These are phyloP conservation scores for Diadromus collaris DNA, from an alignment of 2,888 invertebrate species.

Conservation along the genomic window DNA sequence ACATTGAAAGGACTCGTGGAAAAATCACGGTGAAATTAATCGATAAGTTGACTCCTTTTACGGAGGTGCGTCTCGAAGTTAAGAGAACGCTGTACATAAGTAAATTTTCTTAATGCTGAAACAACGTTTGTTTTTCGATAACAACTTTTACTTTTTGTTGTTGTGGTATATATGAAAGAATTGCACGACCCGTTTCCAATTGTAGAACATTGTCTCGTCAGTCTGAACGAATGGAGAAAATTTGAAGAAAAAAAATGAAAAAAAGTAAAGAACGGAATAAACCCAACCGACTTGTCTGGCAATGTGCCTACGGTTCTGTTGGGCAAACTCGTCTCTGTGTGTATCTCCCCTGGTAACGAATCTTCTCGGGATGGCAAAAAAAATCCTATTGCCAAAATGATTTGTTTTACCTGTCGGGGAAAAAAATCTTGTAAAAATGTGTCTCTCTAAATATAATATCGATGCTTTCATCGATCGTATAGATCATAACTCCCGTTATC, in stretches of 20 bases:
- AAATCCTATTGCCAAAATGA: background rate
- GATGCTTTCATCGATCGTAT: background rate
- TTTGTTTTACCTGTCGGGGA: background rate
- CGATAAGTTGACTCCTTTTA: background rate
- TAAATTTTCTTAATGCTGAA: slow-evolving; percentile 22
- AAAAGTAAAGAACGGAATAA: background rate
- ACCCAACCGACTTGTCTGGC: background rate
- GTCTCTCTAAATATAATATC: background rate
- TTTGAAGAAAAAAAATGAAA: background rate
- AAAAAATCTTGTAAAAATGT: background rate
- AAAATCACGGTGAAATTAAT: slow-evolving; percentile 2
- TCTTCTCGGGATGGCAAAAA: background rate
- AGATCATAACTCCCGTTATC: background rate
- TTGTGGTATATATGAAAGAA: background rate
- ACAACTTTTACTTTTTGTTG: background rate
- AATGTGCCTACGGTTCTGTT: background rate
- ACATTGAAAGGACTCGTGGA: background rate
- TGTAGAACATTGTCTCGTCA: background rate
- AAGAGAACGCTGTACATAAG: background rate
- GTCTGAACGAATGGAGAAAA: background rate
- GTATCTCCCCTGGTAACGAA: background rate
- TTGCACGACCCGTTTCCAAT: slow-evolving; percentile 7
- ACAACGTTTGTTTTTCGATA: slow-evolving; percentile 2
- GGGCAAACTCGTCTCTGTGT: background rate
- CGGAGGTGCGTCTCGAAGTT: background rate